phyloP scores from a whole-genome alignment of 2,888 invertebrate species.

The Adineta ricciae region DNA sequence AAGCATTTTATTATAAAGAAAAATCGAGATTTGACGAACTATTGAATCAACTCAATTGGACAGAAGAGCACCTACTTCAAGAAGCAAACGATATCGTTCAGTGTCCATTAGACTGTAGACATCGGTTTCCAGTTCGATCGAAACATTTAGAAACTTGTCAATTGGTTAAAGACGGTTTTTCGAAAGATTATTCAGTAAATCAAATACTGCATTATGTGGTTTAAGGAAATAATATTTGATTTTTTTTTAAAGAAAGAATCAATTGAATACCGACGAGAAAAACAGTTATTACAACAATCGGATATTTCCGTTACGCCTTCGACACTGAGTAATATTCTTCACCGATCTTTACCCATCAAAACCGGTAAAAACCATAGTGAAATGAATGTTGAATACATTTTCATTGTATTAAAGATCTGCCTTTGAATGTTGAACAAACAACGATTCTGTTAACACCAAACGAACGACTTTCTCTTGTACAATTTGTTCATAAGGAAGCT shows the following conservation, averaged over 20 bases:
- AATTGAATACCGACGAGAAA: neutral
- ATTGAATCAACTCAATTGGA: neutral
- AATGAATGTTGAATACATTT: neutral
- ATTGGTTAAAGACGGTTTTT: neutral
- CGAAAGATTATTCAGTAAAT: neutral
- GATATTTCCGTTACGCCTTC: neutral
- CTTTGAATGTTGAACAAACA: neutral
- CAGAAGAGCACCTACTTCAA: neutral
- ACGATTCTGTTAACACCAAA: neutral
- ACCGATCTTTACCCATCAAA: neutral
- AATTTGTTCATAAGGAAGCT: neutral
- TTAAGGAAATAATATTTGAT: neutral
- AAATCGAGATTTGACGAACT: neutral
- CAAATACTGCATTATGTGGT: neutral
- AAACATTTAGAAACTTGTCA: neutral
- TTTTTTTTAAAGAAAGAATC: neutral
- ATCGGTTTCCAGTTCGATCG: neutral
- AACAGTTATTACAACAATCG: neutral
- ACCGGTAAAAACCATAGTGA: neutral
- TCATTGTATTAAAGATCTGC: neutral
- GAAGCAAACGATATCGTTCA: too few relatives aligned
- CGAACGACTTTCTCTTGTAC: neutral
- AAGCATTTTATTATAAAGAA: neutral
- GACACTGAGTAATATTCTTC: neutral
- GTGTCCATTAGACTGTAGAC: neutral